Conservation (phyloP, 2,888 invertebrate species). For the Nymphalis polychloros region DNA sequence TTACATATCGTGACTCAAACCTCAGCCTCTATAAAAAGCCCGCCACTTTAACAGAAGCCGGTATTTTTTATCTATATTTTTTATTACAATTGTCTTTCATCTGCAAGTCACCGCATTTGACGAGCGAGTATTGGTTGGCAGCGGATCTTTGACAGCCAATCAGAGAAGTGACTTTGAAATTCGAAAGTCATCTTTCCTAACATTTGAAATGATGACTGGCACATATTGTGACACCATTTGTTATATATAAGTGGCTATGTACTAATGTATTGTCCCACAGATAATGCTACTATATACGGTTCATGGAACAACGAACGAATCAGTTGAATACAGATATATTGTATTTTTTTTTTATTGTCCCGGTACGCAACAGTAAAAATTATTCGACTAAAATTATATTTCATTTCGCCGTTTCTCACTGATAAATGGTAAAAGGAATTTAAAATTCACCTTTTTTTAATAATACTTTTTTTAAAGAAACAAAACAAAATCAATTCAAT, state of each 20-base stretch:
- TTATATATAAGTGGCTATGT: conserved; percentile 40
- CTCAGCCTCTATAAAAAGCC: conserved; percentile 51
- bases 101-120: conserved; percentile 77
- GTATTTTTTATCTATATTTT: conserved; percentile 56
- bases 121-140: conserved; percentile 76
- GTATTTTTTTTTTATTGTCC: background rate
- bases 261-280: conserved; percentile 20
- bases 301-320: background rate
- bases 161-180: conserved; percentile 67
- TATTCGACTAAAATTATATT: no score
- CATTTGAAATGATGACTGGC: conserved; percentile 69
- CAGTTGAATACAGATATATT: background rate
- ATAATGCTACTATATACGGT: background rate
- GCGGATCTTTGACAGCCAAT: conserved; percentile 78
- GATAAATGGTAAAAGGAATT: no score
- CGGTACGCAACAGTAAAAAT: background rate
- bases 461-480: no score
- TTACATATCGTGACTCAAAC: conserved; percentile 27
- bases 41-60: conserved; percentile 79
- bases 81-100: conserved; percentile 68
- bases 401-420: no score
- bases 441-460: no score
- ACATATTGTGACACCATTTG: conserved; percentile 44
- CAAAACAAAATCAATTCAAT: no score
- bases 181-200: conserved; percentile 78